Conservation (phyloP, 1,140 invertebrate genomes). For the Saxidomus purpurata region DNA sequence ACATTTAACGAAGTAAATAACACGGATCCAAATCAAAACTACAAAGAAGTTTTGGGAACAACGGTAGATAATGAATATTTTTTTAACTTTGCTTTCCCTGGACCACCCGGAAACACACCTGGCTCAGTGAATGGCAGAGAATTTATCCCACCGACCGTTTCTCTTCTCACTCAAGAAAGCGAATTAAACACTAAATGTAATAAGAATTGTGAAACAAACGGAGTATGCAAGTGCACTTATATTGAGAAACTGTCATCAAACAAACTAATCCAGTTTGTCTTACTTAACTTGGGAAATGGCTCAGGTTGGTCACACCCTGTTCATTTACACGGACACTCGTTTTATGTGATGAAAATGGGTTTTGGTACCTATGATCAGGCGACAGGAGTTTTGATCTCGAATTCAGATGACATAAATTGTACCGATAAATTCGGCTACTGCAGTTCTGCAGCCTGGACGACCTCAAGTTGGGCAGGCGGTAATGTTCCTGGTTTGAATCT, state of each 20-base stretch:
- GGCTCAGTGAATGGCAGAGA: conserved; percentile 60
- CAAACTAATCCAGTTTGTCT: conserved; percentile 39
- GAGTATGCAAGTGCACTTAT: background rate
- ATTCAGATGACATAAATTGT: conserved; percentile 91
- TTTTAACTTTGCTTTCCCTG: conserved; percentile 60
- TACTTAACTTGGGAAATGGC: conserved; percentile 87
- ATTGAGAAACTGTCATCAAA: conserved; percentile 10
- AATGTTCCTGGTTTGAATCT: conserved; percentile 73
- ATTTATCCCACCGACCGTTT: conserved; percentile 35
- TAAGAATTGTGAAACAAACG: background rate
- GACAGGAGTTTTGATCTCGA: conserved; percentile 89
- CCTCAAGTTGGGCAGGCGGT: conserved; percentile 63
- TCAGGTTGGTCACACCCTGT: conserved; percentile 89
- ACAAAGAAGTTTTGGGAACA: background rate
- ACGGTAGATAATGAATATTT: conserved; percentile 40
- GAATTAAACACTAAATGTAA: conserved; percentile 28
- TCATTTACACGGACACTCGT: conserved; percentile 92
- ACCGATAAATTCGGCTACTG: conserved; percentile 83
- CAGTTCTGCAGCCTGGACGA: conserved; percentile 68
- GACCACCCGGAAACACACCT: conserved; percentile 27
- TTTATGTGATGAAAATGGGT: conserved; percentile 89
- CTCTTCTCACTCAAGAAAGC: conserved; percentile 46
- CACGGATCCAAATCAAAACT: background rate
- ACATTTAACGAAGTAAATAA: conserved; percentile 28
- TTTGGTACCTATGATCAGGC: conserved; percentile 82